These are phyloP conservation scores for Lerema accius DNA, from an alignment of 1,140 invertebrate genomes.

Conservation along the genomic window DNA sequence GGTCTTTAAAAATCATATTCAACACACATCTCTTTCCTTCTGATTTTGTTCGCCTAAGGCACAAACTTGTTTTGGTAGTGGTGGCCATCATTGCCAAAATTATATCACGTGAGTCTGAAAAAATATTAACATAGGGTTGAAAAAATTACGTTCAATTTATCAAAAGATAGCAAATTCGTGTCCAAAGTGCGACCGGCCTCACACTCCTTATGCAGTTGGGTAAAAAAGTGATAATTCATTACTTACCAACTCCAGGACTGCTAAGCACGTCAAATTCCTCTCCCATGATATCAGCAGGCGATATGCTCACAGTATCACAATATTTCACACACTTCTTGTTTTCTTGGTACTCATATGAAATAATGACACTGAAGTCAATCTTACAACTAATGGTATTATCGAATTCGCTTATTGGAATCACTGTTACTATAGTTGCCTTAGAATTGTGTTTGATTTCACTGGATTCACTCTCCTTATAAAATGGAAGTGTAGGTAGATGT, in stretches of 20 bases:
- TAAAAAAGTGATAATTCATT: conserved; percentile 15
- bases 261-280: conserved; percentile 57
- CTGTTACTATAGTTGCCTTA: conserved; percentile 39
- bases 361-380: conserved; percentile 54
- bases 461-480: conserved; percentile 51
- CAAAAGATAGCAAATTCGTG: too few species aligned
- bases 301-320: conserved; percentile 51
- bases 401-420: conserved; percentile 55
- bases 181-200: too few species aligned
- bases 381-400: conserved; percentile 42
- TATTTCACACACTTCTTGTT: conserved; percentile 51
- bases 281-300: conserved; percentile 48
- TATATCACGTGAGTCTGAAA: conserved; percentile 49
- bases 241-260: conserved; percentile 40
- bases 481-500: conserved; percentile 38
- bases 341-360: conserved; percentile 50
- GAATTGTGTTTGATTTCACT: conserved; percentile 29
- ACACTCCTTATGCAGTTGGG: too few species aligned
- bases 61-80: conserved; percentile 47
- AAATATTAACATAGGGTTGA: too few species aligned
- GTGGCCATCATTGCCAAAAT: conserved; percentile 52
- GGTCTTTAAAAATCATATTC: too few species aligned
- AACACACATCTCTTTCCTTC: too few species aligned
- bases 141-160: too few species aligned
- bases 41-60: conserved; percentile 46